Percentiles rank a stretch among this genome's conserved stretches.
Conservation (phyloP, 2,888 invertebrate species). For the Fissipunctia ypsillon region DNA sequence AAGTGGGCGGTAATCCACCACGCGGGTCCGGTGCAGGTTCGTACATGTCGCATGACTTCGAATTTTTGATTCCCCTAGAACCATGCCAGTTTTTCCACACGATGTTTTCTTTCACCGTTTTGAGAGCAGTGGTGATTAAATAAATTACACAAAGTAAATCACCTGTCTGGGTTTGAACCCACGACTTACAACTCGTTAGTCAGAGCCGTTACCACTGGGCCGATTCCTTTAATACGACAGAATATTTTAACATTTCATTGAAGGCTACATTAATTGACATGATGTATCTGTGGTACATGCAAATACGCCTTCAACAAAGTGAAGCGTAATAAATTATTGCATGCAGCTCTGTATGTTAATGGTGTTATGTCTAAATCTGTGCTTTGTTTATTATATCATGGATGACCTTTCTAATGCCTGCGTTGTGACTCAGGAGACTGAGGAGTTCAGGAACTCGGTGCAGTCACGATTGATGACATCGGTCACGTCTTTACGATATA, state of each 20-base stretch:
- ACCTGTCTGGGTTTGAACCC: no score
- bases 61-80: no score
- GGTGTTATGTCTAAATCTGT: slow-evolving; percentile 35
- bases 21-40: no score
- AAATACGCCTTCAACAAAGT: slow-evolving; percentile 31
- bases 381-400: slow-evolving; percentile 49
- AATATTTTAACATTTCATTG: slow-evolving; percentile 2
- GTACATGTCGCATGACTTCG: no score
- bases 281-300: slow-evolving; percentile 27
- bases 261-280: slow-evolving; percentile 11
- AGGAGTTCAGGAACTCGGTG: slow-evolving; percentile 77
- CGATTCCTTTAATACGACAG: neutral
- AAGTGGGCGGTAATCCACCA: no score
- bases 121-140: no score
- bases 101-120: no score
- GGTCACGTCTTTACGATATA: slow-evolving; percentile 72
- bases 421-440: slow-evolving; percentile 64
- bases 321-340: slow-evolving; percentile 47
- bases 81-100: no score
- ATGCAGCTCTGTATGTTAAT: slow-evolving; percentile 47
- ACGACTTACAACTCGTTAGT: no score
- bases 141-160: no score
- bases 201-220: no score
- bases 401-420: slow-evolving; percentile 60
- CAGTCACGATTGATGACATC: slow-evolving; percentile 79